phyloP scores from a whole-genome alignment of 2,797 vertebrate species.

The Tinamus major region DNA sequence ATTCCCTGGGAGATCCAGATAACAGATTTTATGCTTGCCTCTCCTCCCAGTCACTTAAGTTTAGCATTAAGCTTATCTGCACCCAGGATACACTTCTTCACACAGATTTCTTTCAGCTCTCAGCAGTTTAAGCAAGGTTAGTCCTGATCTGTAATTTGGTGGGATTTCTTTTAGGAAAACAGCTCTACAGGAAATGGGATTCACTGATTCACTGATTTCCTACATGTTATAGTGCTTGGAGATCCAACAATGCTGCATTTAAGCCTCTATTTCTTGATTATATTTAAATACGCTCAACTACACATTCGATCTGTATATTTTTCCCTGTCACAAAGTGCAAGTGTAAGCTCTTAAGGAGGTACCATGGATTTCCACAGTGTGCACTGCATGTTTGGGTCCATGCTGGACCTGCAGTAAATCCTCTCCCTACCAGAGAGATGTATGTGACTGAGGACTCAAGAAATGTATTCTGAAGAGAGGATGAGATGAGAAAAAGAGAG shows the following conservation, averaged over 20 bases:
- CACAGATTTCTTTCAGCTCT: background rate
- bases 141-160: background rate
- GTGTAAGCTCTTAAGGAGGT: accelerated
- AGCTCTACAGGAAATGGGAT: background rate
- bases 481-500: background rate
- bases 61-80: background rate
- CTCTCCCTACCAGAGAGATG: background rate
- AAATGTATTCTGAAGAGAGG: background rate
- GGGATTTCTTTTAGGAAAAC: background rate
- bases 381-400: background rate
- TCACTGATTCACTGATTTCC: background rate
- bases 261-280: background rate
- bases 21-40: background rate
- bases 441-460: background rate
- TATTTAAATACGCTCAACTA: background rate
- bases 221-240: background rate
- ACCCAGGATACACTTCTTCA: background rate
- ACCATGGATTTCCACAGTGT: background rate
- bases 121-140: background rate
- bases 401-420: background rate
- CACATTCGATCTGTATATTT: accelerated
- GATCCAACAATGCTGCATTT: background rate
- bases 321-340: background rate
- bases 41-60: background rate
- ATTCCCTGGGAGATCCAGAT: background rate